Evolutionary conservation across 1,140 invertebrate genomes (phyloP).

Genomic region (Nixonia krombeini): DNA sequence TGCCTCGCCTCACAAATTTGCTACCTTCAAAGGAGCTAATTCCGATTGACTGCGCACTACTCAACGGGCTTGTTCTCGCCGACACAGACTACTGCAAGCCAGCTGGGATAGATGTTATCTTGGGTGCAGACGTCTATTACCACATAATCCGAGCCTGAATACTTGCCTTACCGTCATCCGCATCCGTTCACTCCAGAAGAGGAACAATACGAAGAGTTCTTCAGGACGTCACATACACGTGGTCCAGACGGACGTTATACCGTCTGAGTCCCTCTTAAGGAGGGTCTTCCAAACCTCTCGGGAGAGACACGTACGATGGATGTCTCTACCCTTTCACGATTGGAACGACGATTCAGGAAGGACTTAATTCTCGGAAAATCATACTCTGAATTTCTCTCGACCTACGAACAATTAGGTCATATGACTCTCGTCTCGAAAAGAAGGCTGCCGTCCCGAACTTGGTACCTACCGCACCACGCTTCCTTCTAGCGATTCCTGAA

Average conservation of each 20-base stretch:
- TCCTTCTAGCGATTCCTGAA: too few relatives aligned
- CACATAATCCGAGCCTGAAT: too few relatives aligned
- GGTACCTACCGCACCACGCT: not conserved
- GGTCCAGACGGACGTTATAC: not conserved
- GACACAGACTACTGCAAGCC: too few relatives aligned
- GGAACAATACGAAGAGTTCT: not conserved
- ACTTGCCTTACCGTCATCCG: too few relatives aligned
- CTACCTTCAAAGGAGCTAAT: too few relatives aligned
- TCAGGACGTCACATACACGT: not conserved
- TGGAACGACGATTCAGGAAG: not conserved
- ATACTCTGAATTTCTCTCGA: not conserved
- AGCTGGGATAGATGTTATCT: too few relatives aligned
- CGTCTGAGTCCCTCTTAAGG: not conserved
- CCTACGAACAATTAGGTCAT: not conserved
- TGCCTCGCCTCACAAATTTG: too few relatives aligned
- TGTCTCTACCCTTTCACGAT: not conserved
- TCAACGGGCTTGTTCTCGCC: too few relatives aligned
- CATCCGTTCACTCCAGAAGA: not conserved
- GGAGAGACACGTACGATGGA: not conserved
- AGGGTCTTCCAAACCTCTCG: not conserved
- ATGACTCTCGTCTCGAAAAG: not conserved
- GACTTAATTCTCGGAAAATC: not conserved
- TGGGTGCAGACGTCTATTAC: too few relatives aligned
- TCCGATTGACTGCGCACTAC: too few relatives aligned
- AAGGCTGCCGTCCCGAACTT: not conserved